A percentile compares a stretch with the other conserved stretches of the same genome.
Conservation (phyloP, 2,888 invertebrate species). For the Yponomeuta cagnagella region DNA sequence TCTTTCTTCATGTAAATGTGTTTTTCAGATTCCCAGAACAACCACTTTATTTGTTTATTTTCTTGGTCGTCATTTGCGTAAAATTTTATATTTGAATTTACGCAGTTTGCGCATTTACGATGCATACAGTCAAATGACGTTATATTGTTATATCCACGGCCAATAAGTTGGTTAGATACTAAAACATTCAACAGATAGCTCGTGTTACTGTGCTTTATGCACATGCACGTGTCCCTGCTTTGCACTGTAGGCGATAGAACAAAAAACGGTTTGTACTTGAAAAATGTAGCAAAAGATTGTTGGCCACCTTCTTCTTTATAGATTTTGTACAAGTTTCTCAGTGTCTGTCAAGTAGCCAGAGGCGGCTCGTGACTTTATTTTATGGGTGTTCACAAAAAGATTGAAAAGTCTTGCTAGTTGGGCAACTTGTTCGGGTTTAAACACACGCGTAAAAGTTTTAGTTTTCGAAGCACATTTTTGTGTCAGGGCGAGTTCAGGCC, state of each 20-base stretch:
- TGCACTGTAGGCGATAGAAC: constrained; percentile 11
- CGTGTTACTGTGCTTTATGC: constrained; percentile 6
- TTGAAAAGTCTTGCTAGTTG: too few species aligned
- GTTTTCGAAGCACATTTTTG: too few species aligned
- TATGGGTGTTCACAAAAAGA: too few species aligned
- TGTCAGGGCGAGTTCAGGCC: too few species aligned
- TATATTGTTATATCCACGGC: background rate
- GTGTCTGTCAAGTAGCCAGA: too few species aligned
- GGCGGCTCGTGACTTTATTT: too few species aligned
- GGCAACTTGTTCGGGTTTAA: too few species aligned
- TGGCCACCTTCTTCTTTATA: constrained; percentile 9
- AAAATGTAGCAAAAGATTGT: constrained; percentile 9
- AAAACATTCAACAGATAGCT: background rate
- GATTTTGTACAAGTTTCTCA: background rate
- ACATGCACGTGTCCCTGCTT: constrained; percentile 10
- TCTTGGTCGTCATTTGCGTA: background rate
- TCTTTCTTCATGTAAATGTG: constrained; percentile 14
- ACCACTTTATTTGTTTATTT: background rate
- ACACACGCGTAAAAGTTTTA: too few species aligned
- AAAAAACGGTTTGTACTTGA: constrained; percentile 14
- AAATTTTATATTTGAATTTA: background rate
- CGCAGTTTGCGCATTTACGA: constrained; percentile 13
- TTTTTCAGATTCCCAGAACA: background rate
- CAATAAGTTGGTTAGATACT: background rate
- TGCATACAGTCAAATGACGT: constrained; percentile 15